A percentile compares a stretch with the other conserved stretches of the same genome.
Evolutionary conservation across 2,797 vertebrate species (phyloP).

Genomic region (Sebastes kiyomatsui): DNA sequence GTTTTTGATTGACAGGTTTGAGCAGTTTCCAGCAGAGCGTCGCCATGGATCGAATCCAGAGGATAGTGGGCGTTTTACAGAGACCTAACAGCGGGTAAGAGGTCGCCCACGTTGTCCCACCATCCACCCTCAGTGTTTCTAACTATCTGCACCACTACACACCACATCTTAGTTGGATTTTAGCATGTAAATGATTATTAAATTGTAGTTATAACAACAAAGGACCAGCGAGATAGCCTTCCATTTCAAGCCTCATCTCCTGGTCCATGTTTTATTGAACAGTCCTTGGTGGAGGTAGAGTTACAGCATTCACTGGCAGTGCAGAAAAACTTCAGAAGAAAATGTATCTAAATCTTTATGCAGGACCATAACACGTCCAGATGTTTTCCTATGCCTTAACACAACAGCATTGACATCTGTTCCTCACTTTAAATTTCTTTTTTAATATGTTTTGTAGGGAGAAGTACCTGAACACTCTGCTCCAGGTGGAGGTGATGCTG

Average conservation of each 20-base stretch:
- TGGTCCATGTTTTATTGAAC: slow-evolving; percentile 58
- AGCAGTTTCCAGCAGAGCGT: slow-evolving; percentile 96
- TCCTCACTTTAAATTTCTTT: neutral
- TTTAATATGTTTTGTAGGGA: slow-evolving; percentile 75
- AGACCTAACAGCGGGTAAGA: slow-evolving; percentile 92
- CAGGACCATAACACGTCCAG: neutral
- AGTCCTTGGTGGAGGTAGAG: slow-evolving; percentile 26
- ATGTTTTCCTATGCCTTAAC: neutral
- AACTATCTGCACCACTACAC: neutral
- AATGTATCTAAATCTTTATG: neutral
- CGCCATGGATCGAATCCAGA: slow-evolving; percentile 95
- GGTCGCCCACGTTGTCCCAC: neutral
- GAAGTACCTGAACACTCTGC: slow-evolving; percentile 89
- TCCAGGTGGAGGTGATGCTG: slow-evolving; percentile 95
- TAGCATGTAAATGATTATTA: neutral
- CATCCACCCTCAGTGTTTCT: neutral
- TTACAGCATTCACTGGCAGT: slow-evolving; percentile 23
- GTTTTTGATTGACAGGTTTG: slow-evolving; percentile 84
- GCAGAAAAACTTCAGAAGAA: neutral
- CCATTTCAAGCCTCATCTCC: slow-evolving; percentile 20
- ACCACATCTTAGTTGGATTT: neutral
- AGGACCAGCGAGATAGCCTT: neutral
- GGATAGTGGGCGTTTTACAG: slow-evolving; percentile 92
- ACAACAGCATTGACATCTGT: neutral
- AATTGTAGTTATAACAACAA: neutral